Percentiles rank a stretch among this genome's conserved stretches.
These are phyloP conservation scores for Apaloderma vittatum DNA, from an alignment of 2,113 vertebrate species.

Conservation along the genomic window DNA sequence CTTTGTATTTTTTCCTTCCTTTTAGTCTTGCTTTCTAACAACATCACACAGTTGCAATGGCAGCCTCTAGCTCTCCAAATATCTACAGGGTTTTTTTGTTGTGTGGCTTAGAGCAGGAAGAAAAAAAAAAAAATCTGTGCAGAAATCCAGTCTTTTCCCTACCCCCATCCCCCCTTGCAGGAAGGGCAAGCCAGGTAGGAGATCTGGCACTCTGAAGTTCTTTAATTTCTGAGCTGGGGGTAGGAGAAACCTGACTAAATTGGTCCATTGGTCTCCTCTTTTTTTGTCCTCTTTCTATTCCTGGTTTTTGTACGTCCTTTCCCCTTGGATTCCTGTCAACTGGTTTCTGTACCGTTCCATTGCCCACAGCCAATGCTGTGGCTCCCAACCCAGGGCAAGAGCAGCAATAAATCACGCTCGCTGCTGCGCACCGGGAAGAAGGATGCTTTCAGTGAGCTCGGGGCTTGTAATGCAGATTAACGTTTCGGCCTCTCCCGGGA, in stretches of 20 bases:
- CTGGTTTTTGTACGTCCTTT: neutral
- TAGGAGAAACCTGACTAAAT: neutral
- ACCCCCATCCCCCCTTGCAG: neutral
- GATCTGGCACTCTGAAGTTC: neutral
- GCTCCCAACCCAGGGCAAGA: neutral
- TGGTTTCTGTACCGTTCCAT: neutral
- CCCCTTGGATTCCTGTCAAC: neutral
- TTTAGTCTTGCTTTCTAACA: slow-evolving; percentile 23
- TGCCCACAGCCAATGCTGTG: neutral
- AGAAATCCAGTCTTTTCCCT: neutral
- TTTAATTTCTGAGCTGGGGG: neutral
- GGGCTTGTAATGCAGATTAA: slow-evolving; percentile 61
- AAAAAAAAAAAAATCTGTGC: neutral
- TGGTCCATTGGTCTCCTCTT: neutral
- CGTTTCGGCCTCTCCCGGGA: neutral
- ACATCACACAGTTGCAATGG: neutral
- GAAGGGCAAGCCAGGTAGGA: neutral
- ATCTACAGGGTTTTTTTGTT: neutral
- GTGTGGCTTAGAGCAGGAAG: neutral
- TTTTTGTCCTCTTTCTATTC: neutral
- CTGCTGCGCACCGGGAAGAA: neutral
- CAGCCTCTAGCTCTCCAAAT: slow-evolving; percentile 9
- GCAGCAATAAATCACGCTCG: slow-evolving; percentile 26
- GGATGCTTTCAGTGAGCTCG: slow-evolving; percentile 28
- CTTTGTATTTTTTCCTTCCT: slow-evolving; percentile 38